Percentiles rank a stretch among this genome's conserved stretches.
These are phyloP conservation scores for Platysternon megacephalum DNA, from an alignment of 2,113 vertebrate genomes.

Conservation along the genomic window DNA sequence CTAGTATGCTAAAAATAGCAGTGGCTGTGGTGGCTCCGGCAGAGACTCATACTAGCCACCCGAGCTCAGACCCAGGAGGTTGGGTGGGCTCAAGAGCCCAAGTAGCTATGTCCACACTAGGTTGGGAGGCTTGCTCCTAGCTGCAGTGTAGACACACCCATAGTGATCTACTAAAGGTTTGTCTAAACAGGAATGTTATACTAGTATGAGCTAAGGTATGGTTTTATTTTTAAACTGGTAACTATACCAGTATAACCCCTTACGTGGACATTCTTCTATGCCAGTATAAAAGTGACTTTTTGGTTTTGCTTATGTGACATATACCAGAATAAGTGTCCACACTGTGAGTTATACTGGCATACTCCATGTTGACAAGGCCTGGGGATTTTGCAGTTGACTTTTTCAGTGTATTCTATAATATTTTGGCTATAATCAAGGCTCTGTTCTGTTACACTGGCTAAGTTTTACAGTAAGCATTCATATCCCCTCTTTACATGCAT, in stretches of 20 bases:
- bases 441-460: background rate
- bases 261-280: background rate
- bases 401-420: background rate
- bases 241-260: background rate
- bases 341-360: background rate
- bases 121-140: background rate
- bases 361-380: rapidly evolving
- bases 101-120: background rate
- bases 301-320: background rate
- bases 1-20: background rate
- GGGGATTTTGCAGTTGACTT: background rate
- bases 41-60: background rate
- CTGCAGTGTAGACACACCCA: background rate
- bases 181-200: background rate
- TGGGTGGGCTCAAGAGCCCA: background rate
- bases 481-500: background rate
- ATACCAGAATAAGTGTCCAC: background rate
- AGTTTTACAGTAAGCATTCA: background rate
- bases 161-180: background rate
- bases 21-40: background rate
- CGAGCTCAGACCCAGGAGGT: background rate
- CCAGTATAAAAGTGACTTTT: background rate
- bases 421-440: background rate
- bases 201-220: background rate
- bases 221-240: background rate